Evolutionary conservation across 2,888 invertebrate genomes (phyloP).

Genomic region (Atethmia centrago): DNA sequence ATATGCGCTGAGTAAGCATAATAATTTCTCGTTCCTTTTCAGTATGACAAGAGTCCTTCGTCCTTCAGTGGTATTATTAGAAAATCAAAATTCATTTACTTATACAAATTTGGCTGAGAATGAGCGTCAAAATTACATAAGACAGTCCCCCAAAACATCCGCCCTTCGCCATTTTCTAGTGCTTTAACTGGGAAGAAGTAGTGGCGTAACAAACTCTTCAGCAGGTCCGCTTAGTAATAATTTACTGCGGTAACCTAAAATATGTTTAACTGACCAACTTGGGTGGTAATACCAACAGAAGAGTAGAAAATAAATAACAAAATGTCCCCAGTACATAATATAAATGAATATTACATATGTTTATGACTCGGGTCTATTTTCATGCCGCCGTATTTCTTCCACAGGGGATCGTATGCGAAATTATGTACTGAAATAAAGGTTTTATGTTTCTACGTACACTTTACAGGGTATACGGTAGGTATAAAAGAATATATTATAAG

Average conservation of each 20-base stretch:
- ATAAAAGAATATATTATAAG: slow-evolving; percentile 12
- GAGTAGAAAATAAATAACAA: slow-evolving; percentile 30
- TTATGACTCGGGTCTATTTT: slow-evolving; percentile 42
- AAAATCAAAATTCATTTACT: not conserved
- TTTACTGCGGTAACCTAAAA: slow-evolving; percentile 15
- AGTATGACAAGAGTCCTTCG: not conserved
- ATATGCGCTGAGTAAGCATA: not conserved
- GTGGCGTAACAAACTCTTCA: not conserved
- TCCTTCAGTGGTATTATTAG: slow-evolving; percentile 2
- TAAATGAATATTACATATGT: slow-evolving; percentile 49
- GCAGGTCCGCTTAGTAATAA: not conserved
- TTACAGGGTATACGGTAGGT: slow-evolving; percentile 3
- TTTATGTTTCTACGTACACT: slow-evolving; percentile 24
- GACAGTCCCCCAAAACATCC: not conserved
- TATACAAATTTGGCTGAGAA: not conserved
- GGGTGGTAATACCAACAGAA: not conserved
- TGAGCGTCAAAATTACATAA: not conserved
- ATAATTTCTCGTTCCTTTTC: not conserved
- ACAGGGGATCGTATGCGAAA: slow-evolving; percentile 44
- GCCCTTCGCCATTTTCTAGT: not conserved
- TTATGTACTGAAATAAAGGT: slow-evolving; percentile 33
- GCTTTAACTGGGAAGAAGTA: not conserved
- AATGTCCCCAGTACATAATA: slow-evolving; percentile 36
- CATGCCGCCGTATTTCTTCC: slow-evolving; percentile 16
- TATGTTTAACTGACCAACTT: slow-evolving; percentile 31